Evolutionary conservation across 2,797 vertebrate genomes (phyloP).

Genomic region (Falco naumanni): DNA sequence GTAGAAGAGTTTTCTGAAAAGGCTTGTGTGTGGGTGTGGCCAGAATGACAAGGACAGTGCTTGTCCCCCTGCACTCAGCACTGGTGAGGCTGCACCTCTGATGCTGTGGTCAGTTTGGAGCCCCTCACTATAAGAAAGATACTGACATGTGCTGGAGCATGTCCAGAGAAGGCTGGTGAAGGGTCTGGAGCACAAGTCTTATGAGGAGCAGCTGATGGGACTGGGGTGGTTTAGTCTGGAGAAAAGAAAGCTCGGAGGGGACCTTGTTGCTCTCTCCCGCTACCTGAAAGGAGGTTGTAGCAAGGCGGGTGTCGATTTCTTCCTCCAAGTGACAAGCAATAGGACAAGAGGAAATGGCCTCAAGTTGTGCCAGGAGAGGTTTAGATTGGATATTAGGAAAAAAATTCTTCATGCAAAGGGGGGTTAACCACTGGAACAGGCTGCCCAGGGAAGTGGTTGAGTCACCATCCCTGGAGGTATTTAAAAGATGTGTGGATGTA

Average conservation of each 20-base stretch:
- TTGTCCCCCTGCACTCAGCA: accelerated
- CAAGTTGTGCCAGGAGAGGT: neutral
- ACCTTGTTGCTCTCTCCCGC: neutral
- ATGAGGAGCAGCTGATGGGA: accelerated
- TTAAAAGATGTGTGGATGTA: neutral
- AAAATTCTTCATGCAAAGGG: neutral
- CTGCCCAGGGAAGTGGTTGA: neutral
- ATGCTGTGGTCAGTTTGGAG: neutral
- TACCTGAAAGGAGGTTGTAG: neutral
- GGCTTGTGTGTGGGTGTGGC: accelerated
- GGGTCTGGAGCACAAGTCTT: neutral
- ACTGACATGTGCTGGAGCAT: accelerated
- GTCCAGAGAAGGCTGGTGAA: neutral
- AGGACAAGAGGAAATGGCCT: neutral
- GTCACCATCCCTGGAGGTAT: neutral
- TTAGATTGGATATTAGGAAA: neutral
- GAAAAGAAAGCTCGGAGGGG: neutral
- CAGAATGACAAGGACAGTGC: neutral
- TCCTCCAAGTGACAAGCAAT: neutral
- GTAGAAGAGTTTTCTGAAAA: neutral
- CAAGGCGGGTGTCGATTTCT: neutral
- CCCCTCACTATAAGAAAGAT: neutral
- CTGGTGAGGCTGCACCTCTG: accelerated
- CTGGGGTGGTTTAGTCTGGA: neutral
- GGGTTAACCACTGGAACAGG: neutral